phyloP scores from a whole-genome alignment of 2,113 vertebrate species.

The Rattus rattus region DNA sequence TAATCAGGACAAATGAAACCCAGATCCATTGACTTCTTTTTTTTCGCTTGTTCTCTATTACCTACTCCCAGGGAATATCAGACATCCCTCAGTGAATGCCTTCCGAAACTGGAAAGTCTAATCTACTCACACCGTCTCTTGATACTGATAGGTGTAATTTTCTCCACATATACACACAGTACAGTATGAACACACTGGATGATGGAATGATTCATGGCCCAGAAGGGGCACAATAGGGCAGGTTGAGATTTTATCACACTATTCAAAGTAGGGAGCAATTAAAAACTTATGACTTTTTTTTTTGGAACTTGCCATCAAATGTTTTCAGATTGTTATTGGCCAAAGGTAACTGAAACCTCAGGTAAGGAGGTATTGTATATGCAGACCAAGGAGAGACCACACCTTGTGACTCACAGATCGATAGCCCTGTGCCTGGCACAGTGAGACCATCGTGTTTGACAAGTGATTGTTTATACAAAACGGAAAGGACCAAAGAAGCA shows the following conservation, averaged over 20 bases:
- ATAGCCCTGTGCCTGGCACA: background rate
- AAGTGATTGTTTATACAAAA: background rate
- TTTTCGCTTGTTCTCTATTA: background rate
- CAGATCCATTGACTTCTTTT: background rate
- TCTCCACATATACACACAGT: background rate
- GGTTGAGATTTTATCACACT: background rate
- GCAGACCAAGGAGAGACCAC: background rate
- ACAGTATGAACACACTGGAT: background rate
- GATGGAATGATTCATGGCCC: background rate
- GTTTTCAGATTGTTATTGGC: background rate
- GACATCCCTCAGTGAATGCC: background rate
- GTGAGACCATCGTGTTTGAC: background rate
- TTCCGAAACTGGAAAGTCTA: background rate
- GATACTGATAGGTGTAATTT: background rate
- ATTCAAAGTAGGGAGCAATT: background rate
- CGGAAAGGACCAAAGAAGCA: background rate
- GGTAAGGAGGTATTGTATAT: background rate
- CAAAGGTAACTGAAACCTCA: background rate
- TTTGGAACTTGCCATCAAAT: background rate
- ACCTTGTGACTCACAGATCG: background rate
- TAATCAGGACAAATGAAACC: background rate
- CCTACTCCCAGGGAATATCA: no score
- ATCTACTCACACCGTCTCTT: background rate
- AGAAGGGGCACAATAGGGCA: background rate
- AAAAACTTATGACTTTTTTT: background rate